Conservation (phyloP, 2,888 invertebrate genomes). For the Drosophila barbarae region DNA sequence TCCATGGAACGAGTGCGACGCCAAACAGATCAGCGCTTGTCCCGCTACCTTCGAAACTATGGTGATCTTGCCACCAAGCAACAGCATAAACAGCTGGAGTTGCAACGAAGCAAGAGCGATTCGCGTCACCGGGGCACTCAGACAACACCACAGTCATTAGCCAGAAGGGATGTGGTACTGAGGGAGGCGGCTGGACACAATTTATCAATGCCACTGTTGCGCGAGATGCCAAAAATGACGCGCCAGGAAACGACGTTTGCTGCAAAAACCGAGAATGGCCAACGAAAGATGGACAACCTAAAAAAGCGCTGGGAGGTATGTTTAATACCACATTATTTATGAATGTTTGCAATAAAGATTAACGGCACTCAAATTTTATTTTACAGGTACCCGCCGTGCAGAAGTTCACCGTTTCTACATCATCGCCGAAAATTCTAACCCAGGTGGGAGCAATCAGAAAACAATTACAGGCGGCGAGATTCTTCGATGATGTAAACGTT, state of each 20-base stretch:
- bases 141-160: slow-evolving; percentile 68
- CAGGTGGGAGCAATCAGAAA: slow-evolving; percentile 85
- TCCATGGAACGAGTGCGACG: slow-evolving; percentile 70
- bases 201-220: slow-evolving; percentile 83
- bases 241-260: slow-evolving; percentile 61
- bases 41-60: slow-evolving; percentile 77
- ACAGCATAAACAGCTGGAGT: slow-evolving; percentile 33
- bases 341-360: background rate
- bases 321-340: too few relatives aligned
- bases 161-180: slow-evolving; percentile 73
- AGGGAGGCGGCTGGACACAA: slow-evolving; percentile 76
- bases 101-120: slow-evolving; percentile 63
- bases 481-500: slow-evolving; percentile 65
- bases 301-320: slow-evolving; percentile 81
- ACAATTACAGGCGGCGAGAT: slow-evolving; percentile 84
- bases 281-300: slow-evolving; percentile 73
- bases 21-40: slow-evolving; percentile 72
- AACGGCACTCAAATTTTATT: background rate
- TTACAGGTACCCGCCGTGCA: slow-evolving; percentile 84
- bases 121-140: slow-evolving; percentile 75
- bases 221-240: slow-evolving; percentile 81
- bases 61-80: slow-evolving; percentile 71
- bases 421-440: slow-evolving; percentile 82
- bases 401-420: slow-evolving; percentile 72
- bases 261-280: slow-evolving; percentile 34